Evolutionary conservation across 92 coral and sea anemone species (phyloP), one percentile per base, ranked within the genome.

Genomic region (Palythoa grandiflora): DNA sequence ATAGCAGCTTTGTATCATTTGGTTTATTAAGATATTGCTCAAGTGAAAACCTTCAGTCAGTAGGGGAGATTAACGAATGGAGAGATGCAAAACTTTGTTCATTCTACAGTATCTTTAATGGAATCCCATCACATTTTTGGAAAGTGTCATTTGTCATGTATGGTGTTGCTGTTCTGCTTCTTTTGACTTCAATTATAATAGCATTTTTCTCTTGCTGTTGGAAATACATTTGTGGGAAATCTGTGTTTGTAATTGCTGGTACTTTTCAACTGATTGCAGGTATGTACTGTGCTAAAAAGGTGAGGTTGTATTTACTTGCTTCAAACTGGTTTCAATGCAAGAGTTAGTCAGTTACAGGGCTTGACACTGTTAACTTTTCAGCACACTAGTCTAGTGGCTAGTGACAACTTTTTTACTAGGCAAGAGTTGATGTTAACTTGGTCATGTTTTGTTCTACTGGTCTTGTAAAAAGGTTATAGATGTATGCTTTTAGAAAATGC

Each of bases 71-170:
- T 44, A 73, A 95, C 59, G 94, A 94, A 51, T 95, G 96, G 94
- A 83, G 86, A 63, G 93, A 89, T 73, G 88, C 93, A 63, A 79
- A 90, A 77, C 79, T 85, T 48, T 95, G 98, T 80, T 84, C 93
- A 68, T 95, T 95, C 77, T 95, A 95, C 61, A 78, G 78, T 44
- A 47, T 85, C 72, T 95, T 95, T 66, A 83, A 84, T 77, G 98
- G 92, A 75, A 93, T 95, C 50, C 98, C 98, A 6, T 93, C 98
- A 17, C 77, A 91, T 6, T 93, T 93, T 72, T 95, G 98, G 98
- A 92, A 95, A 59, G 93, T 75, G 71, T 91, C 94, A 10, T 81
- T 90, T n/a, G 84, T 83, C 15, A 75, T 90, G n/a, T 93, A 93
- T 88, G 94, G 92, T 51, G 73, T 91, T 51, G 98, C 93, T 21